Conservation (phyloP, 2,113 vertebrate genomes). For the Prionailurus bengalensis region DNA sequence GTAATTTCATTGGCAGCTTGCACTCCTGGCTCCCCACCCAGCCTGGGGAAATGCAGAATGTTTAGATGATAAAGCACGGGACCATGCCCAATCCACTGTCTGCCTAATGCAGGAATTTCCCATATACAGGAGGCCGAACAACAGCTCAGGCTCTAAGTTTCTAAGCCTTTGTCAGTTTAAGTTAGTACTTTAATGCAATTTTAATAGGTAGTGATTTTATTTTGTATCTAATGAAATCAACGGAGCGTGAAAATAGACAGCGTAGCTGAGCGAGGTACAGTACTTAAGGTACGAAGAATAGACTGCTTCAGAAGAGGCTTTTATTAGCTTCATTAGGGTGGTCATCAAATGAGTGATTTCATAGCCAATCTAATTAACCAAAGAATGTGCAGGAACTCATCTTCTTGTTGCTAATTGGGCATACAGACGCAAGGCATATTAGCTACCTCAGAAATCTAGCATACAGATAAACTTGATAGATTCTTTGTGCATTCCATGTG, state of each 20-base stretch:
- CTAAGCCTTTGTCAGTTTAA: constrained; percentile 62
- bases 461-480: neutral
- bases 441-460: constrained; percentile 37
- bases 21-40: neutral
- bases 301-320: constrained; percentile 57
- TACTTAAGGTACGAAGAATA: constrained; percentile 48
- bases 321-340: constrained; percentile 72
- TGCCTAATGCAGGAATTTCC: neutral
- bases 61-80: neutral
- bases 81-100: neutral
- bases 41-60: neutral
- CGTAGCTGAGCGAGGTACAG: neutral
- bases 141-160: neutral
- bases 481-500: neutral
- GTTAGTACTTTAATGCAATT: constrained; percentile 69
- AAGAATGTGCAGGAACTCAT: constrained; percentile 45
- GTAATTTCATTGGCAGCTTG: neutral
- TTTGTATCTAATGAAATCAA: constrained; percentile 77
- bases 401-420: constrained; percentile 72
- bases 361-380: constrained; percentile 74
- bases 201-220: constrained; percentile 80
- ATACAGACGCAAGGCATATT: neutral
- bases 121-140: neutral
- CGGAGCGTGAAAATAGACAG: constrained; percentile 59
- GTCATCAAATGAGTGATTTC: constrained; percentile 74